Base-by-base conservation (phyloP, 2,797 vertebrate genomes). In the Ficedula albicollis region DNA sequence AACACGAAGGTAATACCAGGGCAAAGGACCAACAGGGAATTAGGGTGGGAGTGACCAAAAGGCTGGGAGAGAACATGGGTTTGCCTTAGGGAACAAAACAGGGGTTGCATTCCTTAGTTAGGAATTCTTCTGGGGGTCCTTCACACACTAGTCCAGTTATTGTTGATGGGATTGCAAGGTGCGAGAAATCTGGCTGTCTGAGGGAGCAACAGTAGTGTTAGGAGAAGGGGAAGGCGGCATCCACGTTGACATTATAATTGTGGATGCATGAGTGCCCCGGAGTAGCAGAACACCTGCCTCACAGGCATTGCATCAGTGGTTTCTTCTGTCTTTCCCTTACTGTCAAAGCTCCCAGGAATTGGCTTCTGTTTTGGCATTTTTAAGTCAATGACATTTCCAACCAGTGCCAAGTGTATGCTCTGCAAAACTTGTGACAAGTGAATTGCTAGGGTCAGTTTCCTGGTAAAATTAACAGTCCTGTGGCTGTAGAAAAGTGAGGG, bases 271-370 rank as follows among this genome's bases (percentile, higher is more conserved):
- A 43, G 38, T 72, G 44, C 9, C 2, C 1, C 43, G 39, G 21
- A 77, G 56, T 51, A 43, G 46, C 36, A 46, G 59, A 36, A 21
- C 29, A n/a, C 30, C 20, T 64, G 26, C 34, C 18, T 39, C 38
- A 25, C 41, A n/a, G 29, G 21, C 44, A 30, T 49, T 46, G 6
- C 1, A 1, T 34, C 14, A 2, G 3, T 63, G 26, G 5, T 17
- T 69, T 78, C 21, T 72, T 17, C 58, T 26, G 17, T 55, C 21
- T 54, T 78, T 59, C 13, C 16, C 16, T 72, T 64, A 30, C 38
- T 56, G 17, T n/a, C 59, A 63, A 21, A 84, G 11, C 41, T 59
- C 25, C 26, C 14, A 26, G 27, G n/a, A 23, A 30, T 1, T 70
- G 15, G 6, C 29, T 13, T 80, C 46, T 49, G 26, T n/a, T 84